Evolutionary conservation across 2,888 invertebrate species (phyloP).

Genomic region (Ypsolopha scabrella): DNA sequence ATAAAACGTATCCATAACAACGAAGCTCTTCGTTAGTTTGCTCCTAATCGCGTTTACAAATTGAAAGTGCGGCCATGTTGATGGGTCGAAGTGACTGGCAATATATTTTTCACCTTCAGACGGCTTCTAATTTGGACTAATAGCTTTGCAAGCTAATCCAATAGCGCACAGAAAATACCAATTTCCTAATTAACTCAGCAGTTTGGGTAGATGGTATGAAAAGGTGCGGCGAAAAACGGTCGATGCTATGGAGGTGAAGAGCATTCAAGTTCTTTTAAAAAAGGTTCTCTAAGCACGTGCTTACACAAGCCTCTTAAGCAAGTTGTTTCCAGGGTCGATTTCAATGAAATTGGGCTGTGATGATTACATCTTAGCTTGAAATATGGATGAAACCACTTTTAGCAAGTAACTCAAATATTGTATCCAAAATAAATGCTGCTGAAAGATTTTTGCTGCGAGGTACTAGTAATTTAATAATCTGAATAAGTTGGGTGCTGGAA

Average conservation of each 20-base stretch:
- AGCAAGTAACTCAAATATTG: neutral
- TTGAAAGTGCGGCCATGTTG: slow-evolving; percentile 15
- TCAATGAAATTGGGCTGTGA: no score
- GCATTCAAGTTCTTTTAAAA: neutral
- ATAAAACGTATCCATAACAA: neutral
- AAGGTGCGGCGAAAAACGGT: slow-evolving; percentile 41
- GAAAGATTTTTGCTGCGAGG: no score
- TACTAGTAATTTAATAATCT: neutral
- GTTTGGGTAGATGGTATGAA: slow-evolving; percentile 48
- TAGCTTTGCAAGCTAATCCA: slow-evolving; percentile 62
- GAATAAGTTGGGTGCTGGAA: neutral
- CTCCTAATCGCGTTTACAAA: neutral
- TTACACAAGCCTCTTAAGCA: no score
- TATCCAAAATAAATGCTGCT: neutral
- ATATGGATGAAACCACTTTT: no score
- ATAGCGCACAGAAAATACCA: slow-evolving; percentile 62
- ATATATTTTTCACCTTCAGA: slow-evolving; percentile 33
- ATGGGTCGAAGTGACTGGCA: slow-evolving; percentile 27
- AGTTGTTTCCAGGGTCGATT: no score
- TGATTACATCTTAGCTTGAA: no score
- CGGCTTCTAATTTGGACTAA: slow-evolving; percentile 68
- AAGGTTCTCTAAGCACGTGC: no score
- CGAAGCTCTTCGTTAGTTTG: neutral
- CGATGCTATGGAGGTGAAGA: neutral
- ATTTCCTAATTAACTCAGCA: slow-evolving; percentile 66